Conservation (phyloP, 2,113 vertebrate genomes). For the Peromyscus maniculatus region DNA sequence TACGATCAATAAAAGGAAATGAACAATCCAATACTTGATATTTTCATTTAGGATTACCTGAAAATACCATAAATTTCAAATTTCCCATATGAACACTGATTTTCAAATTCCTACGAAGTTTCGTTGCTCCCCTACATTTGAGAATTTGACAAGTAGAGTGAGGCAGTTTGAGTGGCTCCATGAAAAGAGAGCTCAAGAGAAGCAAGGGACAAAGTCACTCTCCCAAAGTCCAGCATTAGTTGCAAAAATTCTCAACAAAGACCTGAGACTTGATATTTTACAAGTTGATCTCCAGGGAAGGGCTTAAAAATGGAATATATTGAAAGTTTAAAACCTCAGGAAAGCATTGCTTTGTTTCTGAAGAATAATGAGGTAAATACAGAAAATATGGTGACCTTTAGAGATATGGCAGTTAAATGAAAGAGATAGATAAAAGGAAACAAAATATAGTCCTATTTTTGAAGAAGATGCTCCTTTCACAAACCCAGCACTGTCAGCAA, state of each 20-base stretch:
- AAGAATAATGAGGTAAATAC: background rate
- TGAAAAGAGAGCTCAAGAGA: background rate
- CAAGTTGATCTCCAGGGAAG: background rate
- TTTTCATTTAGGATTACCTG: background rate
- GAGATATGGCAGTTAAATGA: background rate
- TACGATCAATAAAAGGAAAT: constrained; percentile 1
- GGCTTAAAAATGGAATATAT: background rate
- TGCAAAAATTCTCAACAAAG: background rate
- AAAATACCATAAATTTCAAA: constrained; percentile 21
- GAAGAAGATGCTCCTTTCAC: background rate
- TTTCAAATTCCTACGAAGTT: background rate
- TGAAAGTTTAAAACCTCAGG: background rate
- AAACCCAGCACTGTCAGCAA: background rate
- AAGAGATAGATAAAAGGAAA: background rate
- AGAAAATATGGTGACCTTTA: background rate
- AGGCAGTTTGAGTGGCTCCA: background rate
- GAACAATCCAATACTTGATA: background rate
- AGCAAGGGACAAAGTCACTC: background rate
- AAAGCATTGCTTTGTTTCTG: background rate
- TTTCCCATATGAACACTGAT: background rate
- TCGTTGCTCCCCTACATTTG: background rate
- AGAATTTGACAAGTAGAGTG: background rate
- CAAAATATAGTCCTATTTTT: background rate
- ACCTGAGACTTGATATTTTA: background rate
- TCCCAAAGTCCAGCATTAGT: background rate